A percentile compares a stretch with the other conserved stretches of the same genome.
These are phyloP conservation scores for Origma solitaria DNA, from an alignment of 2,113 vertebrate species.

Conservation along the genomic window DNA sequence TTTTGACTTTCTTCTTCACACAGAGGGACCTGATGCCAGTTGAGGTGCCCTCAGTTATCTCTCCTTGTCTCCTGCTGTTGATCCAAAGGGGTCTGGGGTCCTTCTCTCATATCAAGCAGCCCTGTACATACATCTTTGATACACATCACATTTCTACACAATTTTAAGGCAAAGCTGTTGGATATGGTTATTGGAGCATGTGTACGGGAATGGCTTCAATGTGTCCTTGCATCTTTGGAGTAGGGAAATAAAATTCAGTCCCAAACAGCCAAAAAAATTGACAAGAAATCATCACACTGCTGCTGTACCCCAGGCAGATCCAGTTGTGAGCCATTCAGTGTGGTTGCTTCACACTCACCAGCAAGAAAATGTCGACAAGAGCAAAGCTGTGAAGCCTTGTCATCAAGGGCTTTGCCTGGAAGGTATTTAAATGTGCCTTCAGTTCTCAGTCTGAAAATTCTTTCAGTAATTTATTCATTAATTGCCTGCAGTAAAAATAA, in stretches of 20 bases:
- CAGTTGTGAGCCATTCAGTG: background rate
- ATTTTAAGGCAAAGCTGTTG: background rate
- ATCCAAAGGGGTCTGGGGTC: background rate
- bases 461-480: background rate
- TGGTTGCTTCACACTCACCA: background rate
- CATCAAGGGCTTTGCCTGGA: background rate
- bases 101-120: background rate
- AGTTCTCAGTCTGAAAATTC: background rate
- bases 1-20: background rate
- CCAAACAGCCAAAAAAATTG: background rate
- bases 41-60: background rate
- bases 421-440: background rate
- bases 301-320: background rate
- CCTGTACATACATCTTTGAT: rapidly evolving
- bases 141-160: background rate
- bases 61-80: background rate
- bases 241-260: background rate
- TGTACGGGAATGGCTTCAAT: background rate
- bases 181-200: background rate
- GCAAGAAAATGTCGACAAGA: background rate
- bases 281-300: background rate
- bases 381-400: background rate
- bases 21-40: background rate
- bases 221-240: background rate
- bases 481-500: background rate